Evolutionary conservation across 1,140 invertebrate species (phyloP).

Genomic region (Marisa cornuarietis): DNA sequence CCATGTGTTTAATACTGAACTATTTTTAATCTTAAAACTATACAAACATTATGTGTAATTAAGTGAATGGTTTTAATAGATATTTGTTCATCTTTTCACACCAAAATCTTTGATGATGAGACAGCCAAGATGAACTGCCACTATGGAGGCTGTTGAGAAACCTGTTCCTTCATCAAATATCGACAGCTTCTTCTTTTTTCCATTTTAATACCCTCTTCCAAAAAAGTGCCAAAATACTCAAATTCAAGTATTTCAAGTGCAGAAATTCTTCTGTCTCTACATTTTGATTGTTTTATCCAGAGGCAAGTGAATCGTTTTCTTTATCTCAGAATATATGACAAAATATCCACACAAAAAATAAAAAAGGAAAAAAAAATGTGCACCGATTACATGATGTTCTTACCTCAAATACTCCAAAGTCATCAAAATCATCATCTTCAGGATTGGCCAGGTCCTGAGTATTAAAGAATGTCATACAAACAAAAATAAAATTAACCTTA

Average conservation of each 20-base stretch:
- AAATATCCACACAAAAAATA: not conserved
- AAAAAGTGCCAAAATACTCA: not conserved
- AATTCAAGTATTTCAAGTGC: not conserved
- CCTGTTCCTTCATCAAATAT: not conserved
- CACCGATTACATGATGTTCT: not conserved
- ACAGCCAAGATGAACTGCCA: too few species aligned
- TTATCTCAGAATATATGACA: not conserved
- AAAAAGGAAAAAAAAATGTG: not conserved
- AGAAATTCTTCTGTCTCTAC: not conserved
- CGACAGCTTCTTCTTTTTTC: too few species aligned
- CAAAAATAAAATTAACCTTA: too few species aligned
- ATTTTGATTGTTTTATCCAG: not conserved
- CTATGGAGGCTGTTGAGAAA: not conserved
- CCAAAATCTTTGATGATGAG: too few species aligned
- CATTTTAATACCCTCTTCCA: too few species aligned
- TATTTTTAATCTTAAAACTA: not conserved
- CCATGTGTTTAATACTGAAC: not conserved
- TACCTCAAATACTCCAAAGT: conserved; percentile 62
- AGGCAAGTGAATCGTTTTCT: too few species aligned
- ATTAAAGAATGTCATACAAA: not conserved
- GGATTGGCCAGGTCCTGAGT: conserved; percentile 15
- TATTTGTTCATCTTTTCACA: too few species aligned
- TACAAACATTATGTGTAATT: not conserved
- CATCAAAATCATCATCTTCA: conserved; percentile 57
- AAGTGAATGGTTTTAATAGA: not conserved